phyloP scores from a whole-genome alignment of 2,797 vertebrate genomes.

The Peromyscus attwateri region DNA sequence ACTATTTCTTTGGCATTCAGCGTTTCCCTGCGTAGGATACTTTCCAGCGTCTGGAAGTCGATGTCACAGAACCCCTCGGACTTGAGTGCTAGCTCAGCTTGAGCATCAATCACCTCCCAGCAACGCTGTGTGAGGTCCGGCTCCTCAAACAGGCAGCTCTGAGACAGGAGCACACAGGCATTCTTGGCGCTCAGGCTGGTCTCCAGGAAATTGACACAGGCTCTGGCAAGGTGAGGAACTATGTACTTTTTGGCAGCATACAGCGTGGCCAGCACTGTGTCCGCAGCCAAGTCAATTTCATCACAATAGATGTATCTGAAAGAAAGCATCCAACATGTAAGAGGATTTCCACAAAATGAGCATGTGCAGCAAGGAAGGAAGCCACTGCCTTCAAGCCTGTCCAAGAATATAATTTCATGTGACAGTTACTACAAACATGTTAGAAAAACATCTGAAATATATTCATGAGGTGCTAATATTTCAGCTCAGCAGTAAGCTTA shows the following conservation, averaged over 20 bases:
- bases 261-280: slow-evolving; percentile 97
- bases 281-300: slow-evolving; percentile 97
- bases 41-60: slow-evolving; percentile 97
- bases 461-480: slow-evolving; percentile 33
- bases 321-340: slow-evolving; percentile 75
- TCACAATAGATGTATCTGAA: slow-evolving; percentile 99
- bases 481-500: slow-evolving; percentile 19
- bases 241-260: slow-evolving; percentile 99
- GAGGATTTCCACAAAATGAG: background rate
- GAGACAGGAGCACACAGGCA: slow-evolving; percentile 97
- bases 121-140: slow-evolving; percentile 98
- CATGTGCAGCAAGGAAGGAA: slow-evolving; percentile 6
- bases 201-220: slow-evolving; percentile 98
- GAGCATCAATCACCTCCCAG: slow-evolving; percentile 99
- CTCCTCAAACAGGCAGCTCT: slow-evolving; percentile 99
- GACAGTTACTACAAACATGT: slow-evolving; percentile 50
- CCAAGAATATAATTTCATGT: slow-evolving; percentile 45
- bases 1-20: slow-evolving; percentile 99
- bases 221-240: slow-evolving; percentile 97
- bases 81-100: slow-evolving; percentile 96
- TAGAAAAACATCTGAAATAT: slow-evolving; percentile 51
- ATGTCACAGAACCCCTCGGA: slow-evolving; percentile 99
- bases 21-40: slow-evolving; percentile 97
- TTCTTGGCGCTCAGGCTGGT: slow-evolving; percentile 98
- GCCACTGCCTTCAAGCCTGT: slow-evolving; percentile 51